Percentiles rank a stretch among this genome's conserved stretches.
phyloP scores from a whole-genome alignment of 2,113 vertebrate genomes.

The Sinocyclocheilus rhinocerous region DNA sequence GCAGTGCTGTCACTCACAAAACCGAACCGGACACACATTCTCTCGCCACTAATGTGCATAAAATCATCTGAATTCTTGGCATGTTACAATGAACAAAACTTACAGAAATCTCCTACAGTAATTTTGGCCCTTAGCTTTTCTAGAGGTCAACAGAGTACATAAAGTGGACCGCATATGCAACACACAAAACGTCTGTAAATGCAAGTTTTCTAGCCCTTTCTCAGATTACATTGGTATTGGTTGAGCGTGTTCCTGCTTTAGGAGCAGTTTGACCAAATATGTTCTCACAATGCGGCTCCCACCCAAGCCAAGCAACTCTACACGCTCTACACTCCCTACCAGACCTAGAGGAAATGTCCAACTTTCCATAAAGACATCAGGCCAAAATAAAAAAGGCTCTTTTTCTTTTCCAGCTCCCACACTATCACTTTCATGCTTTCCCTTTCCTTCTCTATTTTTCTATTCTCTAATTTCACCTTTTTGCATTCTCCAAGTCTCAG shows the following conservation, averaged over 20 bases:
- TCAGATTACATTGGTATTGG: slow-evolving; percentile 16
- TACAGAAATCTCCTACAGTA: not conserved
- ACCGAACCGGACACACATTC: slow-evolving; percentile 7
- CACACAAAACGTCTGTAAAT: not conserved
- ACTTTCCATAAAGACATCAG: slow-evolving; percentile 74
- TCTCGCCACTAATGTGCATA: not conserved
- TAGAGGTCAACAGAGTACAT: slow-evolving; percentile 13
- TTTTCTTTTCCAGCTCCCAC: slow-evolving; percentile 40
- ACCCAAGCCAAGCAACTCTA: slow-evolving; percentile 46
- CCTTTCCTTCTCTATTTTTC: slow-evolving; percentile 2
- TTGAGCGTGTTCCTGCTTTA: slow-evolving; percentile 31
- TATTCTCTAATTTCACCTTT: slow-evolving; percentile 1
- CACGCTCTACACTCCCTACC: slow-evolving; percentile 16
- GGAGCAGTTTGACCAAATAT: slow-evolving; percentile 51
- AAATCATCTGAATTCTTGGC: not conserved
- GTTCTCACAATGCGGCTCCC: slow-evolving; percentile 48
- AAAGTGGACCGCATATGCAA: not conserved
- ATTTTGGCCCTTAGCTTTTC: not conserved
- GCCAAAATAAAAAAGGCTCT: slow-evolving; percentile 56
- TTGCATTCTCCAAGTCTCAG: not conserved
- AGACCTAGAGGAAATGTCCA: slow-evolving; percentile 59
- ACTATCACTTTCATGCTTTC: slow-evolving; percentile 20
- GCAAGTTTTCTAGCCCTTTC: not conserved
- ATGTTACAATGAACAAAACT: not conserved
- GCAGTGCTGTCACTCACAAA: slow-evolving; percentile 47